These are phyloP conservation scores for Tolypeutes matacus DNA, from an alignment of 2,797 vertebrate species.

Conservation along the genomic window DNA sequence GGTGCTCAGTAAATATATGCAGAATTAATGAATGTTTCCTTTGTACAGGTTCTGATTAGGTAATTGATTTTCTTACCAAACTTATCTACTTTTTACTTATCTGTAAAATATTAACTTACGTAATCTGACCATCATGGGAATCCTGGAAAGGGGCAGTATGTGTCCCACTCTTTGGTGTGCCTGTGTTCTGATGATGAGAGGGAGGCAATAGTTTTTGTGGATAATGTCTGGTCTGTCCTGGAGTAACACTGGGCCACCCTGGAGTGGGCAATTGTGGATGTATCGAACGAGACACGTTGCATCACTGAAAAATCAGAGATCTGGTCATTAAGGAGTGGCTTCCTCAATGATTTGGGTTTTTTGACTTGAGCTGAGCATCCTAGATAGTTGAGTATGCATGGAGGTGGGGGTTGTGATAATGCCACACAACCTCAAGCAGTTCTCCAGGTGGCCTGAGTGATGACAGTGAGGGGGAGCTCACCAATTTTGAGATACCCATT, in stretches of 20 bases:
- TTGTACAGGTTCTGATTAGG: not conserved
- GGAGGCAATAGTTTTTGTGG: not conserved
- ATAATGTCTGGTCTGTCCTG: not conserved
- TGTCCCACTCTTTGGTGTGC: not conserved
- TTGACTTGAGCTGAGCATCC: not conserved
- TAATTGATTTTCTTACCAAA: not conserved
- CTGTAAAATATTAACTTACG: not conserved
- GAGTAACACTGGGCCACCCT: not conserved
- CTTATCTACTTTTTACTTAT: not conserved
- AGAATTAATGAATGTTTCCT: not conserved
- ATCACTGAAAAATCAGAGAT: not conserved
- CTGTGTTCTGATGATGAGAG: not conserved
- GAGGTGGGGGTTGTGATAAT: too few species aligned
- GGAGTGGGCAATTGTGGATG: not conserved
- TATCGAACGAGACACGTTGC: not conserved
- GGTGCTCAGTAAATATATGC: not conserved
- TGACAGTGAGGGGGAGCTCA: not conserved
- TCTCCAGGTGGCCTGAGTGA: not conserved
- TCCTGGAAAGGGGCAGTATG: not conserved
- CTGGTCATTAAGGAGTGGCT: not conserved
- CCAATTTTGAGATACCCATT: not conserved
- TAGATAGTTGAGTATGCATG: not conserved
- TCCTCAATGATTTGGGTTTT: conserved; percentile 33
- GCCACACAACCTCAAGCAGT: not conserved
- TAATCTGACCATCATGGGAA: not conserved